These are phyloP conservation scores for Manduca sexta DNA, from an alignment of 1,140 invertebrate genomes.

Conservation along the genomic window DNA sequence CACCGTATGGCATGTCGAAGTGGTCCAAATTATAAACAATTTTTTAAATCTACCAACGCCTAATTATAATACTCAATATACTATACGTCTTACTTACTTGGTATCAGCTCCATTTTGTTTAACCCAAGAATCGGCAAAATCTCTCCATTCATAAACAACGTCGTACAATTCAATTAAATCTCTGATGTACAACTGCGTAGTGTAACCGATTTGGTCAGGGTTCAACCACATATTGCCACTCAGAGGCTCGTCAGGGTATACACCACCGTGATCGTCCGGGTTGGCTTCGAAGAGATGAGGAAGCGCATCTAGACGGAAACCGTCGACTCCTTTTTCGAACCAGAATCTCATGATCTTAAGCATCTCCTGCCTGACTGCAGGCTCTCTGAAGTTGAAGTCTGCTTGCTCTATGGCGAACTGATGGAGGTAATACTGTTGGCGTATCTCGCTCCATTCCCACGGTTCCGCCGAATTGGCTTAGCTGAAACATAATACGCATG, in stretches of 20 bases:
- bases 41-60: too few species aligned
- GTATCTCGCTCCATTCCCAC: conserved; percentile 78
- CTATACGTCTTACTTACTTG: conserved; percentile 20
- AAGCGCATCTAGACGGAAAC: conserved; percentile 80
- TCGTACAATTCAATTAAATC: conserved; percentile 75
- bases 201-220: conserved; percentile 39
- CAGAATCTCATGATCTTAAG: conserved; percentile 74
- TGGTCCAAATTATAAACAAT: too few species aligned
- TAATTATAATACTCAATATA: too few species aligned
- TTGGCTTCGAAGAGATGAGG: conserved; percentile 75
- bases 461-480: conserved; percentile 71
- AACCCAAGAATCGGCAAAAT: conserved; percentile 71
- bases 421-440: conserved; percentile 80
- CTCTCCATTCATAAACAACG: conserved; percentile 75
- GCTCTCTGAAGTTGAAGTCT: conserved; percentile 80
- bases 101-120: conserved; percentile 51
- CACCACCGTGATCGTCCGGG: conserved; percentile 50
- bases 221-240: conserved; percentile 44
- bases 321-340: conserved; percentile 79
- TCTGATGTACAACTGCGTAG: conserved; percentile 74
- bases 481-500: conserved; percentile 32
- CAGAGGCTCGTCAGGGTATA: conserved; percentile 75
- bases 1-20: too few species aligned
- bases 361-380: conserved; percentile 71
- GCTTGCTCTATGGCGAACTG: conserved; percentile 78